Conservation (phyloP, 2,113 vertebrate species). For the Gymnorhina tibicen region DNA sequence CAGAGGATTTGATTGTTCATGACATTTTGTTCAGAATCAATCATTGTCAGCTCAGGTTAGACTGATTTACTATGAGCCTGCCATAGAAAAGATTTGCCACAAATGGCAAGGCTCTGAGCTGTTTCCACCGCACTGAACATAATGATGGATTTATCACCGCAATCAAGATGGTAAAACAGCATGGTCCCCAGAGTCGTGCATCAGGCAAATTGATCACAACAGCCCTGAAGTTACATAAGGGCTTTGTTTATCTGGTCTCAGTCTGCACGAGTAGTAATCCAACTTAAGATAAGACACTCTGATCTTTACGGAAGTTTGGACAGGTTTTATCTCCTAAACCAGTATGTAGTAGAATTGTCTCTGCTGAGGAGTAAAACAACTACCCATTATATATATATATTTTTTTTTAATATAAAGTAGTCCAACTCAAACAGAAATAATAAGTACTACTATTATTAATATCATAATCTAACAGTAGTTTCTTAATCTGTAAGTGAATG, state of each 20-base stretch:
- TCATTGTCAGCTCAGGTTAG: slow-evolving; percentile 65
- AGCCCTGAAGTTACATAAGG: slow-evolving; percentile 39
- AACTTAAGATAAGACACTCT: neutral
- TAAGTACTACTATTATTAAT: neutral
- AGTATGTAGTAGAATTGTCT: neutral
- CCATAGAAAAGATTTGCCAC: slow-evolving; percentile 50
- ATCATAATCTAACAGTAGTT: neutral
- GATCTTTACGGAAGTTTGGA: slow-evolving; percentile 1
- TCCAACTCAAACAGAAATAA: neutral
- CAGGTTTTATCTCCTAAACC: slow-evolving; percentile 5
- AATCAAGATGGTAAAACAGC: slow-evolving; percentile 72
- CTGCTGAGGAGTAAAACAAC: neutral
- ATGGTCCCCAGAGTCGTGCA: slow-evolving; percentile 59
- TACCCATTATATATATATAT: neutral
- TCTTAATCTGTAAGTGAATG: neutral
- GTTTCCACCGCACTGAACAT: slow-evolving; percentile 48
- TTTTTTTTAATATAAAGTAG: neutral
- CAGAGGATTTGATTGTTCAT: slow-evolving; percentile 64
- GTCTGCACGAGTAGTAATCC: slow-evolving; percentile 16
- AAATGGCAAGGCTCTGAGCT: slow-evolving; percentile 43
- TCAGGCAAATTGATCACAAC: slow-evolving; percentile 72
- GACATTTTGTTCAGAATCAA: slow-evolving; percentile 70
- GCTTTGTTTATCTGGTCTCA: slow-evolving; percentile 56
- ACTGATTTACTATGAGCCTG: slow-evolving; percentile 62
- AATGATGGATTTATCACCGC: slow-evolving; percentile 69